These are phyloP conservation scores for Cinclus cinclus DNA, from an alignment of 2,113 vertebrate species.

Conservation along the genomic window DNA sequence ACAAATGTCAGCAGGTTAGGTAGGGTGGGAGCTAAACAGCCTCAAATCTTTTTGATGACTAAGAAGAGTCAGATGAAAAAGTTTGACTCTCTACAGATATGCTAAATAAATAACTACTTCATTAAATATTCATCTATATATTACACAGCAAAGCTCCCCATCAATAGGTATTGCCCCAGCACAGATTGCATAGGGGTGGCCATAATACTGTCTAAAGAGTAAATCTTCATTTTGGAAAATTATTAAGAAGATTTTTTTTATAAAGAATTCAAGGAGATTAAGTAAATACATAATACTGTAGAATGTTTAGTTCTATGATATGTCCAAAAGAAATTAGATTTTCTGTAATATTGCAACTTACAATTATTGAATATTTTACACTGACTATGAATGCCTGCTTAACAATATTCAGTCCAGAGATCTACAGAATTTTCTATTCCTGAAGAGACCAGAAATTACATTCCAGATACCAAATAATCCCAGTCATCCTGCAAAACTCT, in stretches of 20 bases:
- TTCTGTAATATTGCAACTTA: not conserved
- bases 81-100: not conserved
- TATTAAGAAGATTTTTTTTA: not conserved
- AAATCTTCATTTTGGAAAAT: not conserved
- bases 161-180: not conserved
- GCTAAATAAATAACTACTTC: slow-evolving; percentile 21
- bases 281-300: not conserved
- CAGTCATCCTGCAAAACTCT: not conserved
- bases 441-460: not conserved
- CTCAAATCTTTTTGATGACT: not conserved
- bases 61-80: not conserved
- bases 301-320: not conserved
- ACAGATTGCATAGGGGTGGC: not conserved
- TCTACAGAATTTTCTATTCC: not conserved
- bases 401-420: not conserved
- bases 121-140: slow-evolving; percentile 32
- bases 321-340: not conserved
- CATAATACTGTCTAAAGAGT: not conserved
- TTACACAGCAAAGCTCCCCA: not conserved
- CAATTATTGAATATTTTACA: not conserved
- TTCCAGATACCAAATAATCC: not conserved
- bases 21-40: not conserved
- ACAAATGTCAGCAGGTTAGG: not conserved
- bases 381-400: not conserved
- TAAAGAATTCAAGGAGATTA: not conserved